Conservation (phyloP, 1,140 invertebrate genomes). For the Euwallacea similis region DNA sequence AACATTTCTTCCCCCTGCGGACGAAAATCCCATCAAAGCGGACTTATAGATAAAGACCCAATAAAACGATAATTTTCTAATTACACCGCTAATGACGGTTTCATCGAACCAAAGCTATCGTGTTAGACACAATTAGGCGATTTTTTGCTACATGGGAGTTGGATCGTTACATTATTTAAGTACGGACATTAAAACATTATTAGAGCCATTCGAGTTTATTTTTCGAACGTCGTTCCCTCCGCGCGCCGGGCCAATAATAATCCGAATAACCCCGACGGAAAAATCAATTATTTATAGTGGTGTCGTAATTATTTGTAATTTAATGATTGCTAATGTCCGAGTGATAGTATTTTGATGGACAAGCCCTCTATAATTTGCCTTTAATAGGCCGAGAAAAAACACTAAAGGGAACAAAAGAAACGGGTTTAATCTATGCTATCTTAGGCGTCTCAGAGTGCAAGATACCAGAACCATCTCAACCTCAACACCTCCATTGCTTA, state of each 20-base stretch:
- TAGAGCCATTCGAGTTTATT: slow-evolving; percentile 29
- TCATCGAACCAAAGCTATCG: slow-evolving; percentile 11
- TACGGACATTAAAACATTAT: slow-evolving; percentile 32
- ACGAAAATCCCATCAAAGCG: too few species aligned
- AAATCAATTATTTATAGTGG: slow-evolving; percentile 18
- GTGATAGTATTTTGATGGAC: neutral
- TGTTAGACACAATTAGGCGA: slow-evolving; percentile 20
- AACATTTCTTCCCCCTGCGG: too few species aligned
- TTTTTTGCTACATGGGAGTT: slow-evolving; percentile 18
- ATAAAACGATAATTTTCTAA: too few species aligned
- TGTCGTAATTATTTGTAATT: slow-evolving; percentile 16
- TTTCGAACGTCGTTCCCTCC: slow-evolving; percentile 5
- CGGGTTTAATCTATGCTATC: too few species aligned
- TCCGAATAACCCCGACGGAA: neutral
- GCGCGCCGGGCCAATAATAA: neutral
- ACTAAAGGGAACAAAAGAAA: too few species aligned
- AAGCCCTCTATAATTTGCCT: too few species aligned
- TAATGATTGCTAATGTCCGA: slow-evolving; percentile 1
- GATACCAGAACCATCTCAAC: too few species aligned
- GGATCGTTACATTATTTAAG: slow-evolving; percentile 29
- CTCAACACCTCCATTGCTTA: too few species aligned
- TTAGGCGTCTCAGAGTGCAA: too few species aligned
- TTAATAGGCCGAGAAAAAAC: too few species aligned
- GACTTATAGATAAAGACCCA: too few species aligned
- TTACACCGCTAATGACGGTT: neutral